Conservation (phyloP, 2,797 vertebrate species). For the Pseudomugil tenellus region DNA sequence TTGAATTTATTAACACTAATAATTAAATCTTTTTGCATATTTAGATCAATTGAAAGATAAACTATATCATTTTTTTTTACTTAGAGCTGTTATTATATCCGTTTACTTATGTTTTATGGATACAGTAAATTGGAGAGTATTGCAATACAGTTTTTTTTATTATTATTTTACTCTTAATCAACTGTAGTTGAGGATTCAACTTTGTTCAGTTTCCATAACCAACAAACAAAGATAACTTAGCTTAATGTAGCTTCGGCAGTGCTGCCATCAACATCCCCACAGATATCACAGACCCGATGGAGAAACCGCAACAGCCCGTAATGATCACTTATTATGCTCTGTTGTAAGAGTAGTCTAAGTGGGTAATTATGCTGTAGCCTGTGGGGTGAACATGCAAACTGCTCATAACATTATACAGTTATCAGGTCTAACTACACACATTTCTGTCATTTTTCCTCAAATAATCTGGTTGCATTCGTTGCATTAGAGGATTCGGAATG, state of each 20-base stretch:
- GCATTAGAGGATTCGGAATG: neutral
- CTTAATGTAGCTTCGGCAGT: neutral
- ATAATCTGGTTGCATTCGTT: slow-evolving; percentile 4
- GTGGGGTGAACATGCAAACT: neutral
- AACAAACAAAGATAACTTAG: neutral
- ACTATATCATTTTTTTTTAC: no score
- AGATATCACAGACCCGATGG: neutral
- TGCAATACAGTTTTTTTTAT: neutral
- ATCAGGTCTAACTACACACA: neutral
- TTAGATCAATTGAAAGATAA: no score
- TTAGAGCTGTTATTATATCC: no score
- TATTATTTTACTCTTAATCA: neutral
- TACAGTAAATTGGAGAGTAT: neutral
- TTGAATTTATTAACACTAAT: neutral
- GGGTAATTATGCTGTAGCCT: neutral
- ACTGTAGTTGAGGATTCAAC: neutral
- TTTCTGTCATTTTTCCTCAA: neutral
- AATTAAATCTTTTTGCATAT: no score
- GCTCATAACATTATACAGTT: neutral
- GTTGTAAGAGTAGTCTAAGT: neutral
- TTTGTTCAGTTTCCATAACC: neutral
- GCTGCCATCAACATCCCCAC: neutral
- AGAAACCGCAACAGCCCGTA: neutral
- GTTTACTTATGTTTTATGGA: neutral
- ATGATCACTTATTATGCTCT: neutral